Base-by-base conservation (phyloP, 2,797 vertebrate genomes). In the Eremophila alpestris region DNA sequence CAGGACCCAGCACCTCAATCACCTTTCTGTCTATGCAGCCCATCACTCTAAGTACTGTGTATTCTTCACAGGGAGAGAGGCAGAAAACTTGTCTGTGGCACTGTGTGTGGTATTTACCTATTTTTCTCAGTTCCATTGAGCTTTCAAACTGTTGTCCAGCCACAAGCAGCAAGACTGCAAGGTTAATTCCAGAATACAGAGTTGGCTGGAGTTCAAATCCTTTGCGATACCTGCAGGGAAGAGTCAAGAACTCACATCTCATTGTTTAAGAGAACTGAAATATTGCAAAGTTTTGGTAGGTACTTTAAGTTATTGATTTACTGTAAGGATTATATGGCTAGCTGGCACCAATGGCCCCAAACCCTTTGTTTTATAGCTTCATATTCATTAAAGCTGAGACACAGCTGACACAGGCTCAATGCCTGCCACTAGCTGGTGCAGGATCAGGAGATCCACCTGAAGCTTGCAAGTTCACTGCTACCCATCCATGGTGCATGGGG, bases 161-260 rank as follows among this genome's bases (percentile, higher is more conserved):
- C 62, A 99, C 99, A 59, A 99, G 98, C 65, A 99, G 98, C 87
- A 99, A 98, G 91, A 99, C 97, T 4, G 99, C 98, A 67, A 99
- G 98, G 92, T 99, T 99, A 96, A 99, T 99, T 54, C 99, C 99
- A 8, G 99, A 99, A 97, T 99, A 99, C 5, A 99, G 98, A 29
- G 99, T 99, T 27, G 99, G 98, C 97, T 99, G 99, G 69, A 99
- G 98, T 82, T 99, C 99, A 96, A 99, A 99, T 2, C 99, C 99
- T 97, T 99, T 99, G 71, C 98, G 98, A 96, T 99, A 99, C 99
- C 99, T 99, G 91, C 19, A 95, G 89, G 90, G 38, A 96, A 92
- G 22, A 88, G 70, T 71, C 38, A 70, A 82, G 71, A 94, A 55
- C 13, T 87, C 56, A 80, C 24, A 67, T 51, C 7, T 87, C 22